These are phyloP conservation scores for Antrozous pallidus DNA, from an alignment of 2,797 vertebrate genomes.

Conservation along the genomic window DNA sequence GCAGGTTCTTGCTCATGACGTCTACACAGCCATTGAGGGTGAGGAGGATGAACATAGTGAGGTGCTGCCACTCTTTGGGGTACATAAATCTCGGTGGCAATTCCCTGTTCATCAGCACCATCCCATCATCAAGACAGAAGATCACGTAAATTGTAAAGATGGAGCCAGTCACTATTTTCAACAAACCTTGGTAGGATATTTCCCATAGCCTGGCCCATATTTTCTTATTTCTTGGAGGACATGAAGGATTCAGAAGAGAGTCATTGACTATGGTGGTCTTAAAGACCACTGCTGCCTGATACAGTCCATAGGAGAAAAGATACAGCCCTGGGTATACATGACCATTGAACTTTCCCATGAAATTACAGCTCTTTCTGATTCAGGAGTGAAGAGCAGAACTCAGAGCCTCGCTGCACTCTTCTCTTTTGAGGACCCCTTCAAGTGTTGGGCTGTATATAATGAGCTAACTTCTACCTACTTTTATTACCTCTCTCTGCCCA, in stretches of 20 bases:
- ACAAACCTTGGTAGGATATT: slow-evolving; percentile 22
- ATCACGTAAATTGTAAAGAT: slow-evolving; percentile 55
- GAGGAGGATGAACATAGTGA: slow-evolving; percentile 43
- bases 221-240: not conserved
- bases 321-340: slow-evolving; percentile 71
- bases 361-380: not conserved
- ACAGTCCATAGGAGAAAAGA: slow-evolving; percentile 63
- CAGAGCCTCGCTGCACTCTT: not conserved
- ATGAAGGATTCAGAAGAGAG: not conserved
- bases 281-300: slow-evolving; percentile 56
- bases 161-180: slow-evolving; percentile 67
- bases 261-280: slow-evolving; percentile 42
- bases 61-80: slow-evolving; percentile 73
- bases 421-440: not conserved
- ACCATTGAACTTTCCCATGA: slow-evolving; percentile 72
- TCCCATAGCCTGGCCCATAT: slow-evolving; percentile 20
- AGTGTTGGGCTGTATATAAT: not conserved
- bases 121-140: slow-evolving; percentile 41
- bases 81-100: slow-evolving; percentile 49
- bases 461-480: not conserved
- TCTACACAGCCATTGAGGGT: slow-evolving; percentile 4
- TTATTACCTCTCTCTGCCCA: not conserved
- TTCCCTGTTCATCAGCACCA: slow-evolving; percentile 43
- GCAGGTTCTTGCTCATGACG: not conserved
- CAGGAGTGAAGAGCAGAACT: not conserved